Evolutionary conservation across 2,113 vertebrate species (phyloP).

Genomic region (Erythrocercus mccallii): DNA sequence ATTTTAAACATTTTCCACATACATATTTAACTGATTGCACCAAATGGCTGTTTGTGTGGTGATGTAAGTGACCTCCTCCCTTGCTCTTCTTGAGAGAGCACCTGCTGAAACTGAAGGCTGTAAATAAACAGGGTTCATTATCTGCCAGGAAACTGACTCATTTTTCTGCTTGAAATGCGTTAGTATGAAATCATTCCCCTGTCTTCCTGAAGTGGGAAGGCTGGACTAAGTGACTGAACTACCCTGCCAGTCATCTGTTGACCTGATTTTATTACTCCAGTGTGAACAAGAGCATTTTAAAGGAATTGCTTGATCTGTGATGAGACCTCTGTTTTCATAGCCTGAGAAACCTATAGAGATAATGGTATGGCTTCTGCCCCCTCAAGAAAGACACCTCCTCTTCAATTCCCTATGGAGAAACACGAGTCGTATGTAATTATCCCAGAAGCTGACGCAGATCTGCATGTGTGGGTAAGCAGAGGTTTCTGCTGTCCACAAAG

Average conservation of each 20-base stretch:
- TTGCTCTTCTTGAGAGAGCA: slow-evolving; percentile 55
- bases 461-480: background rate
- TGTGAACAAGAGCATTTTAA: background rate
- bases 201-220: slow-evolving; percentile 26
- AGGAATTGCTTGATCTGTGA: background rate
- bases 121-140: slow-evolving; percentile 37
- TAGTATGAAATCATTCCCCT: slow-evolving; percentile 35
- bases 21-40: slow-evolving; percentile 40
- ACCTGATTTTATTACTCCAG: background rate
- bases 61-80: slow-evolving; percentile 47
- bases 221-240: background rate
- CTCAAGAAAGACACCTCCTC: slow-evolving; percentile 54
- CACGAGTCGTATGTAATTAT: slow-evolving; percentile 20
- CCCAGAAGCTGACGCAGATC: slow-evolving; percentile 11
- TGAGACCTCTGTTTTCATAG: background rate
- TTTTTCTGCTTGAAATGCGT: slow-evolving; percentile 57
- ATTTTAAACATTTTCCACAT: slow-evolving; percentile 36
- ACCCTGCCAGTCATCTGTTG: background rate
- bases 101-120: slow-evolving; percentile 49
- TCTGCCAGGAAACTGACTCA: slow-evolving; percentile 61
- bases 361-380: background rate
- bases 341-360: background rate
- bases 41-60: slow-evolving; percentile 40
- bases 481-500: slow-evolving; percentile 17
- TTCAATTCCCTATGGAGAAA: background rate